Base-by-base conservation (phyloP, 1,140 invertebrate species). In the Anastrepha obliqua region DNA sequence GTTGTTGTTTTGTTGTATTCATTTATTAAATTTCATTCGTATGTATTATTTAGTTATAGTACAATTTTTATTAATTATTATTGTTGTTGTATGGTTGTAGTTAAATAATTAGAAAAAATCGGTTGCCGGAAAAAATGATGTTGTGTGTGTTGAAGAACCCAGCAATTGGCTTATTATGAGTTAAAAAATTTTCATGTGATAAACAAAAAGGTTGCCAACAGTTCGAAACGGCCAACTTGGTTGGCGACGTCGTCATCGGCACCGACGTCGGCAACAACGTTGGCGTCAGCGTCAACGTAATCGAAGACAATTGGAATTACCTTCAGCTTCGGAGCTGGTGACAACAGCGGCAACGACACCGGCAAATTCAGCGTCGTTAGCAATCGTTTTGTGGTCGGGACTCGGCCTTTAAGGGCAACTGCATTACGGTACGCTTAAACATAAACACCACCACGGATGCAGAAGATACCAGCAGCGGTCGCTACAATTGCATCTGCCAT, bases 161-260 rank as follows among this genome's bases (percentile, higher is more conserved):
- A 88, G 86, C 88, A 87, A 89, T 89, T 89, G 90, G 90, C 91
- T 92, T 92, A 92, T 91, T 92, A 92, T 92, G 89, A 91, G 90
- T 90, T 92, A 91, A 92, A 88, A 92, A 92, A 91, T 91, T 87
- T 87, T 90, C 88, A 62, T 89, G 86, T 88, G 89, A 89, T 91
- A 89, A 91, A 91, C 89, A 91, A 92, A 90, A 91, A 90, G 87
- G 89, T 89, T 87, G 39, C 74, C 89, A 90, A 89, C 90, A 88
- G 58, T 85, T 89, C 89, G 89, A 89, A 91, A 88, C 90, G 81
- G 64, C 88, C 65, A 51, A 29, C 20, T 88, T 88, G 81, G 70
- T 65, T 87, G 86, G 89, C 86, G 87, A 86, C 89, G 86, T 64
- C 78, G 65, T 64, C 86, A 51, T 65, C 60, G 44, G 44, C 29